A percentile compares a stretch with the other conserved stretches of the same genome.
Conservation (phyloP, 2,888 invertebrate genomes). For the Drosophila siamana region DNA sequence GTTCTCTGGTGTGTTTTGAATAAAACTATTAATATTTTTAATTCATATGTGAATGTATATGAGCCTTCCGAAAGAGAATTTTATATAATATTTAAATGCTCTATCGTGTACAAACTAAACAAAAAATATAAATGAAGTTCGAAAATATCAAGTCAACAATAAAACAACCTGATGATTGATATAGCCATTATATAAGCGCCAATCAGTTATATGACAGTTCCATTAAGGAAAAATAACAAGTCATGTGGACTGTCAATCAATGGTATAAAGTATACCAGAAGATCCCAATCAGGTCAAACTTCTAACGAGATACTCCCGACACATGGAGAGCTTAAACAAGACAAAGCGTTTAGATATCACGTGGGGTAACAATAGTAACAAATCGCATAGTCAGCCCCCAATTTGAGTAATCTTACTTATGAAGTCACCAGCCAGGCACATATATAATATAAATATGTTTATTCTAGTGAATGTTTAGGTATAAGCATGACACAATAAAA, state of each 20-base stretch:
- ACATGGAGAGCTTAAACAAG: conserved; percentile 21
- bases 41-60: too few relatives aligned
- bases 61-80: too few relatives aligned
- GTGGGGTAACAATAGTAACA: conserved; percentile 7
- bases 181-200: neutral
- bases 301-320: conserved; percentile 9
- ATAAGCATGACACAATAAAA: conserved; percentile 61
- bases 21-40: too few relatives aligned
- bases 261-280: conserved; percentile 1
- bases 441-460: conserved; percentile 23
- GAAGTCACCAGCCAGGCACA: too few relatives aligned
- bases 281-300: neutral
- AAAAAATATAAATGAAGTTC: neutral
- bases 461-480: conserved; percentile 1
- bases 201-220: neutral
- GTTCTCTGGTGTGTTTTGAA: neutral
- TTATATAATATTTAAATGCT: too few relatives aligned
- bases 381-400: conserved; percentile 57
- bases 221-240: conserved; percentile 27
- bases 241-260: conserved; percentile 46
- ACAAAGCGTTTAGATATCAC: conserved; percentile 10
- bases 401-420: conserved; percentile 52
- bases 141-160: neutral
- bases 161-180: neutral
- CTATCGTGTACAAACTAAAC: too few relatives aligned